A percentile compares a stretch with the other conserved stretches of the same genome.
These are phyloP conservation scores for Palaemon carinicauda DNA, from an alignment of 1,140 invertebrate species.

Conservation along the genomic window DNA sequence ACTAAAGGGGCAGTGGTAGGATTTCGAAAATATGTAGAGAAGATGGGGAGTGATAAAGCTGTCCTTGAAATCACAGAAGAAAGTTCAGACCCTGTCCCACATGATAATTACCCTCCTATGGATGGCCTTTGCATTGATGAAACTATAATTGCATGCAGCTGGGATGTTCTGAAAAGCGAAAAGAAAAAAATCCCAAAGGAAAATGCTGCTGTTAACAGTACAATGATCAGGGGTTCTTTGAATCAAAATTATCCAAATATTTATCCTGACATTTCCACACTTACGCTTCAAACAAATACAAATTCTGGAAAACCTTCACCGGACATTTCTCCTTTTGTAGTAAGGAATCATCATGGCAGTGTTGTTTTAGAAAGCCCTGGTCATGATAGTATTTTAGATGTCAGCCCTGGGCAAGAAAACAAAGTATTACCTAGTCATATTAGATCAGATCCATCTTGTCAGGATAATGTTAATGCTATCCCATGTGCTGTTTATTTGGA, in stretches of 20 bases:
- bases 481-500: no score
- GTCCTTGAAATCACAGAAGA: conserved; percentile 36
- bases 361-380: conserved; percentile 24
- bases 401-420: not conserved
- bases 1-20: conserved; percentile 22
- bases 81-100: not conserved
- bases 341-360: not conserved
- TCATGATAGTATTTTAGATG: not conserved
- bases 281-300: conserved; percentile 1
- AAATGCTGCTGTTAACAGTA: conserved; percentile 31
- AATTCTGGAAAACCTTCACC: not conserved
- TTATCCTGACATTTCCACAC: conserved; percentile 44
- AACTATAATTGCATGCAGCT: conserved; percentile 40
- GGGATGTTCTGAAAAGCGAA: not conserved
- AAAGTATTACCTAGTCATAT: not conserved
- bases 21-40: conserved; percentile 48
- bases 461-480: no score
- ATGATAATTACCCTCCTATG: not conserved
- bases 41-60: conserved; percentile 11
- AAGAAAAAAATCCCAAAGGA: not conserved
- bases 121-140: conserved; percentile 2
- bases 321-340: not conserved
- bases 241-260: not conserved
- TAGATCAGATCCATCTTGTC: no score
- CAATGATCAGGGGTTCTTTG: conserved; percentile 23